A percentile compares a stretch with the other conserved stretches of the same genome.
These are phyloP conservation scores for Pristionchus maxplancki DNA, from an alignment of 2,888 invertebrate genomes.

Conservation along the genomic window DNA sequence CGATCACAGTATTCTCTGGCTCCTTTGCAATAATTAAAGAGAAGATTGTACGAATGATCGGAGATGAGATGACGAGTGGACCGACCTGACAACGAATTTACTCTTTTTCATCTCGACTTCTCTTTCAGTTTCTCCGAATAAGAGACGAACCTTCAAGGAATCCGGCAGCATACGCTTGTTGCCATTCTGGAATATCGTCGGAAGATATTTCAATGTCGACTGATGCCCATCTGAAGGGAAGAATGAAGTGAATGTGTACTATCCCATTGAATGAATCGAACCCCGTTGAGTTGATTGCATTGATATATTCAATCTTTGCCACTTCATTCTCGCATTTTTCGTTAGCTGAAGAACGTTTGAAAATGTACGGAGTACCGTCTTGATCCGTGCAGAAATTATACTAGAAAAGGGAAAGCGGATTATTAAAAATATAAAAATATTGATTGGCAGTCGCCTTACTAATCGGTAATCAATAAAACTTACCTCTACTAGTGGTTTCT, in stretches of 20 bases:
- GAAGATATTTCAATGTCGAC: conserved; percentile 38
- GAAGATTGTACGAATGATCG: conserved; percentile 32
- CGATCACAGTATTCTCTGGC: conserved; percentile 6
- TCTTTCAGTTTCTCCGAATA: no score
- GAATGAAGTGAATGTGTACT: neutral
- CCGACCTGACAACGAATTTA: no score
- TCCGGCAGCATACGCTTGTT: conserved; percentile 44
- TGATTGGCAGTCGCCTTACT: neutral
- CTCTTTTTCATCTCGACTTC: no score
- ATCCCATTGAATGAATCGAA: neutral
- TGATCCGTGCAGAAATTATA: neutral
- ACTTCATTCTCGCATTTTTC: conserved; percentile 6
- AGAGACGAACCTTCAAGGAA: conserved; percentile 34
- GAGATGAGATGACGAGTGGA: conserved; percentile 28
- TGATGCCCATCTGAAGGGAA: conserved; percentile 7
- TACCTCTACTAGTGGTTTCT: neutral
- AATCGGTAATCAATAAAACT: neutral
- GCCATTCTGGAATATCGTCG: conserved; percentile 19
- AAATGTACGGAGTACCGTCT: conserved; percentile 8
- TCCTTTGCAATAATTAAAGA: conserved; percentile 15
- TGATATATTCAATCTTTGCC: conserved; percentile 15
- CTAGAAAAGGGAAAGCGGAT: neutral
- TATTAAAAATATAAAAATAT: neutral
- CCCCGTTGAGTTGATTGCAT: conserved; percentile 42
- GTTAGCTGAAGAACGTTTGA: neutral